phyloP scores from a whole-genome alignment of 92 coral and sea anemone species.

The Hydrozoanthus gracilis region DNA sequence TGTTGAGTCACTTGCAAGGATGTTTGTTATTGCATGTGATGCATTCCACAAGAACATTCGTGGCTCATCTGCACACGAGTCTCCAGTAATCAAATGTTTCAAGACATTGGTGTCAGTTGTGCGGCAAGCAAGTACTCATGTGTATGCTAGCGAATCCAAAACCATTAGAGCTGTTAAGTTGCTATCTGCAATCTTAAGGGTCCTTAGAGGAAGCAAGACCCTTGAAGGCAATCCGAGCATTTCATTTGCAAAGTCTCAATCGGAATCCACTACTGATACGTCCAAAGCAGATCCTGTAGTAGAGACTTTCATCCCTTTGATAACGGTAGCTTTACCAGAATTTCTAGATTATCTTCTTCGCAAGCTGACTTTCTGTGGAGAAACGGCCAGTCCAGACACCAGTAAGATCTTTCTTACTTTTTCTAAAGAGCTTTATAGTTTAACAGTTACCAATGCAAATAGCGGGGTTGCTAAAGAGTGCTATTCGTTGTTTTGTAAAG shows the following conservation, averaged over 20 bases:
- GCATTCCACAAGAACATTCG: constrained; percentile 41
- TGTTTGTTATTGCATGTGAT: constrained; percentile 66
- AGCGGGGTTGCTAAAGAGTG: constrained; percentile 41
- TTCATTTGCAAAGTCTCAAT: background rate
- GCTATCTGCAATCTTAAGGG: constrained; percentile 54
- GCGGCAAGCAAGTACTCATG: constrained; percentile 70
- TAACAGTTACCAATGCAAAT: constrained; percentile 30
- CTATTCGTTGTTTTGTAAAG: constrained; percentile 32
- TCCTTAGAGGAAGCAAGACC: constrained; percentile 36
- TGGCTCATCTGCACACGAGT: background rate
- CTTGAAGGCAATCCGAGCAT: background rate
- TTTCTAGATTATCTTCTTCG: constrained; percentile 36
- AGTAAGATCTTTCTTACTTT: constrained; percentile 43
- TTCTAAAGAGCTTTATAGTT: constrained; percentile 28
- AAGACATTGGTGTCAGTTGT: constrained; percentile 52
- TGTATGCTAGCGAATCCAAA: constrained; percentile 70
- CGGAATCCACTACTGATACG: background rate
- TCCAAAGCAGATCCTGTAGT: background rate
- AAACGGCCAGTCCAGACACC: constrained; percentile 19
- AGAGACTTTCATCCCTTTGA: constrained; percentile 11
- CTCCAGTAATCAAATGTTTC: constrained; percentile 47
- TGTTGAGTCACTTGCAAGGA: constrained; percentile 55
- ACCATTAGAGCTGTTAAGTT: constrained; percentile 61
- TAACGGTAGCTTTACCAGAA: constrained; percentile 11
- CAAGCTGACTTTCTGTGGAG: constrained; percentile 37